Evolutionary conservation across 2,797 vertebrate species (phyloP).

Genomic region (Masticophis lateralis): DNA sequence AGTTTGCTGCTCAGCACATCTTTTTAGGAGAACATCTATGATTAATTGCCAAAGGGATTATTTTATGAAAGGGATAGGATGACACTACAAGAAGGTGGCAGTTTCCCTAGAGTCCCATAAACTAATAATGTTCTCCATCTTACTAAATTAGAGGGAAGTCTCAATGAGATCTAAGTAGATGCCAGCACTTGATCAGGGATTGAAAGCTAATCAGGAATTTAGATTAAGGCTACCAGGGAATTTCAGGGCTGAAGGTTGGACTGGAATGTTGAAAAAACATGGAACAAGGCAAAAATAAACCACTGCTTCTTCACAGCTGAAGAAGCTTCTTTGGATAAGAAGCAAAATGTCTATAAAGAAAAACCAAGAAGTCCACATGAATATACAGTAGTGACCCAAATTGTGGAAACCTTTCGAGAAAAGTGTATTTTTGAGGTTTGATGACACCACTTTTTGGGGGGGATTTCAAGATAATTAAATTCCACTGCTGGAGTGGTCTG

Average conservation of each 20-base stretch:
- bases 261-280: background rate
- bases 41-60: background rate
- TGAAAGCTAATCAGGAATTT: background rate
- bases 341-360: no score
- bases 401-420: no score
- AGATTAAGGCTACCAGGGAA: background rate
- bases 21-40: background rate
- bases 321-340: no score
- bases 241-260: background rate
- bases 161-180: background rate
- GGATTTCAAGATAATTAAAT: no score
- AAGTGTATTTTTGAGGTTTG: no score
- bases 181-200: background rate
- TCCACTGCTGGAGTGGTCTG: no score
- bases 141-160: background rate
- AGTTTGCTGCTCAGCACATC: background rate
- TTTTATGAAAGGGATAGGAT: background rate
- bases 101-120: background rate
- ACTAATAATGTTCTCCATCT: background rate
- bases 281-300: background rate
- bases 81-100: background rate
- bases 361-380: no score
- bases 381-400: no score
- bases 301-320: no score
- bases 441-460: no score